phyloP scores from a whole-genome alignment of 1,140 invertebrate genomes.

The Calosoma granatense region DNA sequence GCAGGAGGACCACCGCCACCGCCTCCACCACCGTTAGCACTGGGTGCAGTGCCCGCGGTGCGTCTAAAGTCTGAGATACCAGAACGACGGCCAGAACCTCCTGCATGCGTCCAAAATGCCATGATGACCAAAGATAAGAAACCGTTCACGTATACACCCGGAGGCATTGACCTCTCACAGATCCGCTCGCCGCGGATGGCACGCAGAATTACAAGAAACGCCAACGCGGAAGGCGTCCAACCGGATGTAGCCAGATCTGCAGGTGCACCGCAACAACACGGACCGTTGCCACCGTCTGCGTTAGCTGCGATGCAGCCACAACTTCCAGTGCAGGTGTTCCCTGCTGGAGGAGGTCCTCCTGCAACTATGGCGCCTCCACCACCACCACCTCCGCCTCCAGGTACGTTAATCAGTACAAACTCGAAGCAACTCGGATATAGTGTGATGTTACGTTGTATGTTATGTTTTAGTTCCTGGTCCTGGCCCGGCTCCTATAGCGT shows the following conservation, averaged over 20 bases:
- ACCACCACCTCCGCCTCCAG: conserved; percentile 35
- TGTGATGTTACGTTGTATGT: not conserved
- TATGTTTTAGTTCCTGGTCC: not conserved
- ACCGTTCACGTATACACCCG: conserved; percentile 89
- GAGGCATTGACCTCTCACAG: conserved; percentile 81
- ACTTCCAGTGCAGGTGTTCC: conserved; percentile 59
- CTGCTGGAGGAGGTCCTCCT: conserved; percentile 32
- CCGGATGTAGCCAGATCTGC: conserved; percentile 34
- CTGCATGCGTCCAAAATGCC: conserved; percentile 80
- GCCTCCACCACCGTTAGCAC: not conserved
- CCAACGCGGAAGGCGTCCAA: conserved; percentile 47
- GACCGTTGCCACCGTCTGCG: conserved; percentile 38
- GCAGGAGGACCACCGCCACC: not conserved
- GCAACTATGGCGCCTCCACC: conserved; percentile 29
- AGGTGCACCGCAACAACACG: conserved; percentile 25
- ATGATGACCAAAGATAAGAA: conserved; percentile 94
- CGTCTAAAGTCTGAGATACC: conserved; percentile 1
- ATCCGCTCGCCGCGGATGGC: conserved; percentile 84
- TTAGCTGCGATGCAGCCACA: conserved; percentile 49
- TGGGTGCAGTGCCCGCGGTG: not conserved
- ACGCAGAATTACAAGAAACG: conserved; percentile 59
- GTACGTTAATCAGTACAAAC: conserved; percentile 26
- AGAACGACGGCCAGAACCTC: conserved; percentile 49
- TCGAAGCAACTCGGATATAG: too few species aligned
- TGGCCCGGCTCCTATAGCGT: conserved; percentile 17